Conservation (phyloP, 2,797 vertebrate genomes). For the Gymnothorax javanicus region DNA sequence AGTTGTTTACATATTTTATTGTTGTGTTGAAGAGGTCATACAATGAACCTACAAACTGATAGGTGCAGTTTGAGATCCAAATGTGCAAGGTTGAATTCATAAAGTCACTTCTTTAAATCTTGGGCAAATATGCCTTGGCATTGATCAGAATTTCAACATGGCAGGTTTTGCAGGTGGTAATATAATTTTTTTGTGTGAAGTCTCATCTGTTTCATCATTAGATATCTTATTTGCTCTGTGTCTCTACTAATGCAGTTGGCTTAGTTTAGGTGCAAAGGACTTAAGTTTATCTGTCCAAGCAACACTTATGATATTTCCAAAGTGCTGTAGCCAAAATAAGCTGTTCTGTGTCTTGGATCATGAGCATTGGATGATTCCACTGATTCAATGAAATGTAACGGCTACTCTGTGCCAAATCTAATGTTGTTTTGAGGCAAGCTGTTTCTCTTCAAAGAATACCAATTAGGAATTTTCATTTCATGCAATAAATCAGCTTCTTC, state of each 20-base stretch:
- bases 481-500: not conserved
- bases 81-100: not conserved
- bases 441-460: conserved; percentile 11
- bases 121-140: not conserved
- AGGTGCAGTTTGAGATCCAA: not conserved
- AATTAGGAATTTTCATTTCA: not conserved
- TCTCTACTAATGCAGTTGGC: not conserved
- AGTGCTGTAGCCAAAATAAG: conserved; percentile 15
- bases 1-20: not conserved
- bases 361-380: conserved; percentile 5
- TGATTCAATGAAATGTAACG: conserved; percentile 9
- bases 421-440: conserved; percentile 3
- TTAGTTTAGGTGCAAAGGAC: conserved; percentile 13
- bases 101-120: not conserved
- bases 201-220: not conserved
- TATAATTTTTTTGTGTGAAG: not conserved
- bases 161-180: not conserved
- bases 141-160: not conserved
- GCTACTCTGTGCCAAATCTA: not conserved
- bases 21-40: not conserved
- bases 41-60: not conserved
- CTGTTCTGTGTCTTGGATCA: conserved; percentile 20
- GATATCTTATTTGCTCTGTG: not conserved
- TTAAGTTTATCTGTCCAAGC: not conserved
- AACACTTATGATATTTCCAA: conserved; percentile 6